Evolutionary conservation across 2,113 vertebrate genomes (phyloP).

Genomic region (Hypocryptadius cinnamomeus): DNA sequence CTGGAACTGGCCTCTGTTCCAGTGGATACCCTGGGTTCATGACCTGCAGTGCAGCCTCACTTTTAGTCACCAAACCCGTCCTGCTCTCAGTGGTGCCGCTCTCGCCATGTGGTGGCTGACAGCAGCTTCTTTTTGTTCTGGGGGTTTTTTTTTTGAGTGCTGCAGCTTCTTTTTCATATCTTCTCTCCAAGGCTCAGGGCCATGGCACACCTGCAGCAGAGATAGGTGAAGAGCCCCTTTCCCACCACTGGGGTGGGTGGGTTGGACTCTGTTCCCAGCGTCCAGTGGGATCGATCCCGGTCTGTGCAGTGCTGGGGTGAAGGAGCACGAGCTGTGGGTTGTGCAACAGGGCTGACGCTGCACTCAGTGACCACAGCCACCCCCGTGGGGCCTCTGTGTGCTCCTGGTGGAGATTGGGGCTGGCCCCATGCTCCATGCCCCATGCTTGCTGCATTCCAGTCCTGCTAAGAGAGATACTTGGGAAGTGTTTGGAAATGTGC

Average conservation of each 20-base stretch:
- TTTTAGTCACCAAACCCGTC: not conserved
- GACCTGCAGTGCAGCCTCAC: not conserved
- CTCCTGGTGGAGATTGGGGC: not conserved
- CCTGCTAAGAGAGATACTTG: not conserved
- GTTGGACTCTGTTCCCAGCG: not conserved
- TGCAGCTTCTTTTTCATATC: not conserved
- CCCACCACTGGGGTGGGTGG: rapidly evolving
- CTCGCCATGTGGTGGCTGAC: not conserved
- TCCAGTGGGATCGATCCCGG: rapidly evolving
- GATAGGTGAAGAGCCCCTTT: not conserved
- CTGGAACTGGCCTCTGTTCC: not conserved
- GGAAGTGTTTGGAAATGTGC: not conserved
- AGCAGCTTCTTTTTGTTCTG: not conserved
- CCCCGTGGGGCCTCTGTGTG: not conserved
- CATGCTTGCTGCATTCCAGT: not conserved
- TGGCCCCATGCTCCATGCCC: not conserved
- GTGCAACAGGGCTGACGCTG: not conserved
- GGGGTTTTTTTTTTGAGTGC: not conserved
- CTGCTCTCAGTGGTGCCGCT: not conserved
- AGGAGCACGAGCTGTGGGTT: not conserved
- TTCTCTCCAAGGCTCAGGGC: not conserved
- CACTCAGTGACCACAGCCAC: not conserved
- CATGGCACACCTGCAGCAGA: not conserved
- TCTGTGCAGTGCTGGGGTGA: not conserved
- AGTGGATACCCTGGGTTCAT: not conserved